Percentiles rank a stretch among this genome's conserved stretches.
These are phyloP conservation scores for Silurus asotus DNA, from an alignment of 2,113 vertebrate species.

Conservation along the genomic window DNA sequence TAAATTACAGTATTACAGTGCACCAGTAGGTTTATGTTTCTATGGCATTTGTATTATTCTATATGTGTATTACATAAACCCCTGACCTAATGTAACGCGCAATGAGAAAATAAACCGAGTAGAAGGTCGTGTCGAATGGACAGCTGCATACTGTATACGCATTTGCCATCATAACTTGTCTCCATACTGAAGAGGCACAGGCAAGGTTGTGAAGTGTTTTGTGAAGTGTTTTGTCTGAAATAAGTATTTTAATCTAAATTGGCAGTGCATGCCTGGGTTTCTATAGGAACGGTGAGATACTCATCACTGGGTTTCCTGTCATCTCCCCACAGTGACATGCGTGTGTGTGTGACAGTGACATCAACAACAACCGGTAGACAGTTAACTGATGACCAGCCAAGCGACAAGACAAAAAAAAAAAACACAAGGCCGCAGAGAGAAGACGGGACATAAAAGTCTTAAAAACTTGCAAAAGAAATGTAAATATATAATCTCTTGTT, in stretches of 20 bases:
- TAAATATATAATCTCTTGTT: not conserved
- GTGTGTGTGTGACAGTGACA: slow-evolving; percentile 66
- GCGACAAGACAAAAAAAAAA: slow-evolving; percentile 62
- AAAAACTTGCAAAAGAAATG: not conserved
- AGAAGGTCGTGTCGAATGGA: not conserved
- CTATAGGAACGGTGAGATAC: slow-evolving; percentile 64
- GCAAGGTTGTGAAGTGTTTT: slow-evolving; percentile 11
- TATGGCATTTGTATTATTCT: not conserved
- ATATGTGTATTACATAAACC: not conserved
- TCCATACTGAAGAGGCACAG: not conserved
- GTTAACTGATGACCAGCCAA: slow-evolving; percentile 69
- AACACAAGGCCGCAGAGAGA: slow-evolving; percentile 54
- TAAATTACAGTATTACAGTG: too few relatives aligned
- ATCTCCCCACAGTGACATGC: slow-evolving; percentile 66
- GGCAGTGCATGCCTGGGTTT: slow-evolving; percentile 63
- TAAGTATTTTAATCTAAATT: slow-evolving; percentile 53
- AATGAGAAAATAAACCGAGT: not conserved
- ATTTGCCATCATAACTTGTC: not conserved
- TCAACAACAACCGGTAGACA: slow-evolving; percentile 71
- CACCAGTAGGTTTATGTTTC: too few relatives aligned
- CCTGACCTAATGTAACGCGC: not conserved
- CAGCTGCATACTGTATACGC: not conserved
- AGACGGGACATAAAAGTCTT: not conserved
- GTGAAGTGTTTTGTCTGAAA: slow-evolving; percentile 59
- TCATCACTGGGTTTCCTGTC: slow-evolving; percentile 72